These are phyloP conservation scores for Monodelphis domestica DNA, from an alignment of 2,797 vertebrate genomes.

Conservation along the genomic window DNA sequence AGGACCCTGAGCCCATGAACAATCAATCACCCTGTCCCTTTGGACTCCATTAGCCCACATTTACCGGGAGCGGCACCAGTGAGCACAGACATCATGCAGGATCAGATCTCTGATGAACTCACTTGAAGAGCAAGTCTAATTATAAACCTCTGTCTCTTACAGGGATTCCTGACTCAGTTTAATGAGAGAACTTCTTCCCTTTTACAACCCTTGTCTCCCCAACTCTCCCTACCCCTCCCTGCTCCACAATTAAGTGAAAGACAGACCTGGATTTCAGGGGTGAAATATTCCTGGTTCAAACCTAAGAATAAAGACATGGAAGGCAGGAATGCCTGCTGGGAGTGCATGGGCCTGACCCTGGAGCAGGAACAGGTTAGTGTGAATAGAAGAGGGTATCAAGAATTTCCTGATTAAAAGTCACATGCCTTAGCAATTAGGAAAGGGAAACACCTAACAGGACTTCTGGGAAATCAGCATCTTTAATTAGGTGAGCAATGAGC, in stretches of 20 bases:
- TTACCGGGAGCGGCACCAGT: conserved; percentile 80
- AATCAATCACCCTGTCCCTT: conserved; percentile 84
- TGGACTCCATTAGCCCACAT: conserved; percentile 89
- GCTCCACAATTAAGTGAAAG: background rate
- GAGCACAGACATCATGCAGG: conserved; percentile 81
- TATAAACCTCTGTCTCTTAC: conserved; percentile 65
- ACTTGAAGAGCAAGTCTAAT: conserved; percentile 74
- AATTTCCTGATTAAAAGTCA: background rate
- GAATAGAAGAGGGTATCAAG: background rate
- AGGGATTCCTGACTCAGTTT: conserved; percentile 26
- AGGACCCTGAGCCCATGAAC: conserved; percentile 65
- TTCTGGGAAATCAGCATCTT: background rate
- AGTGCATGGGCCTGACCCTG: background rate
- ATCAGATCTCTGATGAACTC: conserved; percentile 79
- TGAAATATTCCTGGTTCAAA: background rate
- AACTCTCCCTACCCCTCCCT: background rate
- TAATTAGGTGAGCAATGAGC: background rate
- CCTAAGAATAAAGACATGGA: background rate
- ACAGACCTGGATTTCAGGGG: background rate
- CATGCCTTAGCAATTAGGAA: background rate
- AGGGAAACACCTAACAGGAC: background rate
- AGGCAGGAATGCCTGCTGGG: background rate
- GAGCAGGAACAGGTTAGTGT: background rate
- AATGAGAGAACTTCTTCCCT: background rate
- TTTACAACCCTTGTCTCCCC: background rate